Conservation (phyloP, 2,113 vertebrate species). For the Gnathonemus longibarbis region DNA sequence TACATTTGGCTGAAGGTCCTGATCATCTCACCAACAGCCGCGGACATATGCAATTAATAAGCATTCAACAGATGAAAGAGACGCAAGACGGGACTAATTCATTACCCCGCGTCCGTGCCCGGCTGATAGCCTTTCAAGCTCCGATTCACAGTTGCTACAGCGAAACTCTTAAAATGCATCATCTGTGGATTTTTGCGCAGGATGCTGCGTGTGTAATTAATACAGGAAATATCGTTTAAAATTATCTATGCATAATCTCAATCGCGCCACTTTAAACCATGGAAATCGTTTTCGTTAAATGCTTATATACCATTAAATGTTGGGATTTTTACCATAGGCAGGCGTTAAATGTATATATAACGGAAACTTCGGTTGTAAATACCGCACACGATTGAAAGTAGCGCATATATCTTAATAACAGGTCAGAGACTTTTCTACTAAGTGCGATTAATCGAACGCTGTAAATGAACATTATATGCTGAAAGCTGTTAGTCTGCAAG, state of each 20-base stretch:
- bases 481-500: not conserved
- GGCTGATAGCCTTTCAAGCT: not conserved
- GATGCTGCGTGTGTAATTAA: not conserved
- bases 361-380: not conserved
- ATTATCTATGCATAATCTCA: not conserved
- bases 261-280: not conserved
- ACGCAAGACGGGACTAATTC: conserved; percentile 2
- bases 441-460: not conserved
- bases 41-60: conserved; percentile 40
- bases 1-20: conserved; percentile 3
- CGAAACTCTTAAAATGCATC: not conserved
- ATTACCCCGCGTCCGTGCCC: not conserved
- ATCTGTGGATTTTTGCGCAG: not conserved
- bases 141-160: conserved; percentile 3
- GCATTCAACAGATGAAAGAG: conserved; percentile 25
- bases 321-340: not conserved
- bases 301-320: not conserved
- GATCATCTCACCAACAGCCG: conserved; percentile 27
- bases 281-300: not conserved
- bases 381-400: not conserved
- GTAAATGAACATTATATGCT: not conserved
- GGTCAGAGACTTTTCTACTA: no score
- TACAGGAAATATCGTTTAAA: not conserved
- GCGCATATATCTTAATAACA: not conserved
- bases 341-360: not conserved